Evolutionary conservation across 2,888 invertebrate genomes (phyloP), one percentile per base, ranked within the genome.

Genomic region (Rhingia campestris): DNA sequence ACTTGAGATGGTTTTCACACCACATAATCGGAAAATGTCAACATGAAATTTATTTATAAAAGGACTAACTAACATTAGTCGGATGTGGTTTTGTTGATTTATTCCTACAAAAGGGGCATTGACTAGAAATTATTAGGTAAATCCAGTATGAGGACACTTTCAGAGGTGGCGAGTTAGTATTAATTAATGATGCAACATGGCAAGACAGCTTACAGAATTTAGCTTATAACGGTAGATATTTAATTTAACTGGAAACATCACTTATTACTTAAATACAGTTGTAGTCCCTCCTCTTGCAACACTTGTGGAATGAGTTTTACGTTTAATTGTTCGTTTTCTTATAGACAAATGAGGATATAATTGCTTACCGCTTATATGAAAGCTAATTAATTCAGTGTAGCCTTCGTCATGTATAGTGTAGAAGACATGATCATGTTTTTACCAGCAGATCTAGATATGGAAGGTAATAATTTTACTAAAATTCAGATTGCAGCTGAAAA

Each of bases 1-100:
- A 22, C 22, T 22, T 22, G 22, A 22, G 22, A 22, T 22, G 22
- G 56, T 75, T 75, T 74, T 58, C 35, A 35, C 35, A 9, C 37
- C 9, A 37, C 12, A 32, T 14, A 30, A 4, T n/a, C 12, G 0
- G 10, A 10, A 51, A 59, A 59, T 22, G 58, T 2, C 35, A 14
- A 49, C n/a, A 49, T 54, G 39, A 56, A 49, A 22, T 41, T 41
- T 4, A 0, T 41, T 41, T 9, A 22, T 22, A 22, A 22, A 22
- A 41, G 41, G 4, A 9, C 41, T 7, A 41, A 9, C 41, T 7
- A 41, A 41, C 7, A 41, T 22, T 22, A 2, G 22, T 22, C 22
- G 22, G 41, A 41, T 41, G 41, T 6, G 9, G 41, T 4, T 9
- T 10, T 47, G n/a, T 14, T 33, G 45, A 2, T n/a, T 14, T 5